Evolutionary conservation across 2,113 vertebrate genomes (phyloP), one percentile per base, ranked within the genome.

Genomic region (Dinomys branickii): DNA sequence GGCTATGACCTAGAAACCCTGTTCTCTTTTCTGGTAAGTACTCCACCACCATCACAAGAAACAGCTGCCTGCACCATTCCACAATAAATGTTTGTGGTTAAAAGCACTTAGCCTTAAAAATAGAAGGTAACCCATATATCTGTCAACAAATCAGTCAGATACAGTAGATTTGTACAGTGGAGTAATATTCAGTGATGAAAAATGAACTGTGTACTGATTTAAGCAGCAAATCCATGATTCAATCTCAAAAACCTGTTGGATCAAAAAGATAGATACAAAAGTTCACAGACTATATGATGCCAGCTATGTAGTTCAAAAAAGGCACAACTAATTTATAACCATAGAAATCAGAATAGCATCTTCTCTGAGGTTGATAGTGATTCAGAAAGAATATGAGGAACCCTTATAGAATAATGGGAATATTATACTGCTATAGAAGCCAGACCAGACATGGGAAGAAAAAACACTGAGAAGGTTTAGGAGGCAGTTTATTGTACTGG

Each of bases 101-200:
- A 89, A 91, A 95, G 47, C 41, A 50, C 38, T 73, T 87, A 52
- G 38, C 44, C 69, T 88, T 47, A 80, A 81, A 95, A 67, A 93
- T 9, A 20, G 33, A 47, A 77, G 44, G 24, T 75, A 91, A 93
- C 8, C 12, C 73, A 91, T 71, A 35, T 50, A 38, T 35, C 61
- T 88, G 26, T 41, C 50, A 80, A 50, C 12, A 30, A 90, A 88
- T 33, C 35, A 65, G 80, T 41, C 33, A 52, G 35, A 2, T 7
- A 7, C 26, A 61, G 54, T 69, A 63, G 35, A 41, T 54, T 82
- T 82, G 56, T 35, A 54, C 6, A 16, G 61, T 81, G 75, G 41
- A 90, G 65, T 87, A 93, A 22, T 59, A 61, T 41, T 81, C 30
- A 58, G 71, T 41, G 73, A 41, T 94, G 52, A 93, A 93, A 95